Percentiles rank a stretch among this genome's conserved stretches.
Evolutionary conservation across 1,140 invertebrate species (phyloP).

Genomic region (Orius laevigatus): DNA sequence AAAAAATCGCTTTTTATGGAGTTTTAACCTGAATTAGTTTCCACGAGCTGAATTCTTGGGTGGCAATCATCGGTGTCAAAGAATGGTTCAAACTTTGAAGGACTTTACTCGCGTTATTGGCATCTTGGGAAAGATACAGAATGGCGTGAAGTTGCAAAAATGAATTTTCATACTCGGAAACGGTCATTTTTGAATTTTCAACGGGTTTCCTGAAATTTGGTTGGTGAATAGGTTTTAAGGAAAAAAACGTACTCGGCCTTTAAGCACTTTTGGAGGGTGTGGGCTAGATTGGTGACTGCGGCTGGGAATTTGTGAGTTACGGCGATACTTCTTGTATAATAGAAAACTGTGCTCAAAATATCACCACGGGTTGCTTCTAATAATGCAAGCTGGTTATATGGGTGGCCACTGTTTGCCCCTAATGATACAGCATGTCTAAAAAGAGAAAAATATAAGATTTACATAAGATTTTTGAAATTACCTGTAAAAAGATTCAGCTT

Average conservation of each 20-base stretch:
- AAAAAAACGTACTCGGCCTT: slow-evolving; percentile 14
- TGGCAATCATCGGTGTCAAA: slow-evolving; percentile 54
- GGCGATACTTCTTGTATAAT: slow-evolving; percentile 63
- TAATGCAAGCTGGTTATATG: slow-evolving; percentile 74
- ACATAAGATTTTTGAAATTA: slow-evolving; percentile 23
- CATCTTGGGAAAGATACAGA: slow-evolving; percentile 38
- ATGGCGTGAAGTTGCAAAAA: slow-evolving; percentile 49
- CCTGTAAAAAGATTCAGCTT: slow-evolving; percentile 66
- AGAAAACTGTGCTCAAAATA: slow-evolving; percentile 64
- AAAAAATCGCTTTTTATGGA: background rate
- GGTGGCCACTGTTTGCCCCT: slow-evolving; percentile 67
- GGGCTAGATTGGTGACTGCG: slow-evolving; percentile 57
- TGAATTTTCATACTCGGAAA: slow-evolving; percentile 48
- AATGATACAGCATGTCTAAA: slow-evolving; percentile 61
- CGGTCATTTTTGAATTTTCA: slow-evolving; percentile 30
- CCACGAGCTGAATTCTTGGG: slow-evolving; percentile 55
- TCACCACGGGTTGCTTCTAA: slow-evolving; percentile 64
- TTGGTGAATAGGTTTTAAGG: slow-evolving; percentile 6
- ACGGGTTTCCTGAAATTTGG: slow-evolving; percentile 12
- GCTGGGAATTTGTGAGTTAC: slow-evolving; percentile 70
- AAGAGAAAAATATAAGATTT: slow-evolving; percentile 12
- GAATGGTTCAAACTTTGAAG: slow-evolving; percentile 45
- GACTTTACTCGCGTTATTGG: slow-evolving; percentile 37
- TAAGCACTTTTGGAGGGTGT: slow-evolving; percentile 32
- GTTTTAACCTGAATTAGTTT: slow-evolving; percentile 41